Evolutionary conservation across 1,140 invertebrate genomes (phyloP), one percentile per base, ranked within the genome.

Genomic region (Drosophila kohkoa): DNA sequence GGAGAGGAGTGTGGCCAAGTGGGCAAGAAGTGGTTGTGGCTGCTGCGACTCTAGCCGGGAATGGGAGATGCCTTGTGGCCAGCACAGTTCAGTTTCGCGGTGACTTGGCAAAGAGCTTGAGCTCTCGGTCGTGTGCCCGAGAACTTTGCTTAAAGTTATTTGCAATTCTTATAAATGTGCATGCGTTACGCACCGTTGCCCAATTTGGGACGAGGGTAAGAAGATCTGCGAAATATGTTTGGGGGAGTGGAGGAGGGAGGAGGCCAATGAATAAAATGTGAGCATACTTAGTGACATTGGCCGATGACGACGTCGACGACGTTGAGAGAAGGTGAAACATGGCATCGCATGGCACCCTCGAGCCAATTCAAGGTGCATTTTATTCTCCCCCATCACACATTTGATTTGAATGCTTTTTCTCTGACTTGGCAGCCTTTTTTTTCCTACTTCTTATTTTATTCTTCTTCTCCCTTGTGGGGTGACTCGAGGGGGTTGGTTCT

Each of bases 161-260:
- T 86, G 86, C 87, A 82, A 90, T 90, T 90, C 87, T 75, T 82
- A 79, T 86, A 89, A 91, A 86, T 89, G 76, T 89, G 89, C 89
- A 91, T 89, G 77, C 85, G 89, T 78, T 91, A 89, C 83, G 83
- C 81, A 73, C 75, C 83, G 83, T 76, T 91, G 89, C 62, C 51
- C 83, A 91, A 91, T 91, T 91, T 49, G 65, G 52, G 43, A 72
- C 48, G 45, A 55, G 68, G 43, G 32, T 68, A 35, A 48, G 38
- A 20, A 16, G n/a, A 15, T 25, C 30, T 32, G 30, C 30, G 20
- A 32, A 32, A 32, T 8, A 5, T 32, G 30, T 3, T 25, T 32
- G 30, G 30, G 30, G 30, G 30, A 30, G 7, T 8, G 5, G 15
- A 43, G 52, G 2, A 20, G 16, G 43, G 5, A 30, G 8, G 58